A percentile compares a stretch with the other conserved stretches of the same genome.
phyloP scores from a whole-genome alignment of 2,888 invertebrate genomes.

The Dryadula phaetusa region DNA sequence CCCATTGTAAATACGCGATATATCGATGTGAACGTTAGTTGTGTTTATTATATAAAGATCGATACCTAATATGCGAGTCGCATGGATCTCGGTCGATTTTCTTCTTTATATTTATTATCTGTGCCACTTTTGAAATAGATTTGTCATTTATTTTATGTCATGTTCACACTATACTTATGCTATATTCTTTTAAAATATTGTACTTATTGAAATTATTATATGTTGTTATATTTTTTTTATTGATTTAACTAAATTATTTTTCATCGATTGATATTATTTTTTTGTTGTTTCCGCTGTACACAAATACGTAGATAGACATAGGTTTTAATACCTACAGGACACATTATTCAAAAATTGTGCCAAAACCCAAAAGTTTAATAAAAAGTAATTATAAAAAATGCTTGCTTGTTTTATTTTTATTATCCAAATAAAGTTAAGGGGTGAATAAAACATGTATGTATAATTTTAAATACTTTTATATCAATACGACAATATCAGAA shows the following conservation, averaged over 20 bases:
- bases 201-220: constrained; percentile 54
- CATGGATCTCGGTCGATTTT: constrained; percentile 70
- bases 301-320: constrained; percentile 75
- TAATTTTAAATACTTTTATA: constrained; percentile 19
- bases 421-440: neutral
- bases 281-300: constrained; percentile 52
- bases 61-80: constrained; percentile 59
- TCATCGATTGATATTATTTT: constrained; percentile 53
- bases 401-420: constrained; percentile 60
- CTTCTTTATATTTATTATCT: constrained; percentile 49
- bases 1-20: constrained; percentile 78
- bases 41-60: constrained; percentile 76
- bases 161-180: constrained; percentile 6
- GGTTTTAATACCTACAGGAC: constrained; percentile 81
- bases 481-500: constrained; percentile 26
- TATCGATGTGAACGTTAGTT: constrained; percentile 76
- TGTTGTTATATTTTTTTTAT: constrained; percentile 52
- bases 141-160: constrained; percentile 26
- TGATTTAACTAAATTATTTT: constrained; percentile 48
- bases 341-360: constrained; percentile 83
- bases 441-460: constrained; percentile 5
- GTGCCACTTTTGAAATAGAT: constrained; percentile 42
- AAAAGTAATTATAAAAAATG: constrained; percentile 73
- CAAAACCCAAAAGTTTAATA: constrained; percentile 84
- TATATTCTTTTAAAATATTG: constrained; percentile 38